Evolutionary conservation across 2,797 vertebrate species (phyloP).

Genomic region (Pelobates cultripes): DNA sequence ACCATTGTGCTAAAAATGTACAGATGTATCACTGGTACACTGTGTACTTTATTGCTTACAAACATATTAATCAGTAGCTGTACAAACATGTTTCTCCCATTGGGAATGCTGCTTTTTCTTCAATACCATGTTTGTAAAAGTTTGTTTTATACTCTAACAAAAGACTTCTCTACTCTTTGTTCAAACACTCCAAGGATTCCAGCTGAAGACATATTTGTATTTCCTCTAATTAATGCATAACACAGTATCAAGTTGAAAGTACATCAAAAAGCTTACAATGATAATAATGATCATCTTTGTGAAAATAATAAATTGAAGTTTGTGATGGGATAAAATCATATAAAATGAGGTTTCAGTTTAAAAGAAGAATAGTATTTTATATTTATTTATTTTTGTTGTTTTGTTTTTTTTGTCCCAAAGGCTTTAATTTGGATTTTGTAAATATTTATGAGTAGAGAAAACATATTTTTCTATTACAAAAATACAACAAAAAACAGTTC

Average conservation of each 20-base stretch:
- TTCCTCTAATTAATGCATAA: constrained; percentile 46
- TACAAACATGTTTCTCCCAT: constrained; percentile 50
- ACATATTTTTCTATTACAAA: too few relatives aligned
- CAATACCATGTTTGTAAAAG: constrained; percentile 51
- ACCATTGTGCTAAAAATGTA: constrained; percentile 16
- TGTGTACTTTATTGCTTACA: constrained; percentile 41
- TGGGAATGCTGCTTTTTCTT: constrained; percentile 49
- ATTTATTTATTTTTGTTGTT: too few relatives aligned
- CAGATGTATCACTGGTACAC: constrained; percentile 17
- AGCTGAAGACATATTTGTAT: constrained; percentile 40
- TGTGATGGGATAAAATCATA: too few relatives aligned
- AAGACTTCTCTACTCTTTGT: constrained; percentile 48
- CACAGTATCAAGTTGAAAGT: constrained; percentile 12
- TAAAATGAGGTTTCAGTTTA: too few relatives aligned
- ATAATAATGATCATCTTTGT: too few relatives aligned
- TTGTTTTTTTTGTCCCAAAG: too few relatives aligned
- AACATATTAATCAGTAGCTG: constrained; percentile 52
- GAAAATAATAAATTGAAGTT: too few relatives aligned
- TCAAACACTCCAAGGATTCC: constrained; percentile 46
- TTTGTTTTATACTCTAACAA: constrained; percentile 52
- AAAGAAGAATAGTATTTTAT: too few relatives aligned
- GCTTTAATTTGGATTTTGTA: too few relatives aligned
- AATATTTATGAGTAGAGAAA: too few relatives aligned
- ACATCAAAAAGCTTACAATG: too few relatives aligned
- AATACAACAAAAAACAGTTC: too few relatives aligned